These are phyloP conservation scores for Mesitornis unicolor DNA, from an alignment of 2,113 vertebrate species.

Conservation along the genomic window DNA sequence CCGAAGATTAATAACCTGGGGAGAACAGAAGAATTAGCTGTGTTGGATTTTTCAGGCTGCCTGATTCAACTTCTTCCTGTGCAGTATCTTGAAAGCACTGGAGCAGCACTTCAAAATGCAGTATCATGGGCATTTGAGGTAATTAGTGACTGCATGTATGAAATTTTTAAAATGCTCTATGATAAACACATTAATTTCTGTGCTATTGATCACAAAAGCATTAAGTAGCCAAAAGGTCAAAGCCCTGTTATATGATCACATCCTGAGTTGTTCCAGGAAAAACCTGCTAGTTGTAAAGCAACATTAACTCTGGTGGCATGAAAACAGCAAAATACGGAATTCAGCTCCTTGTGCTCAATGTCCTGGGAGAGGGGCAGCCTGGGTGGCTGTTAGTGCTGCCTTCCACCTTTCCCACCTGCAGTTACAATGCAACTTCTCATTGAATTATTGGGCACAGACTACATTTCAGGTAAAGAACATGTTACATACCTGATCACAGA, in stretches of 20 bases:
- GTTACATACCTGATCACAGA: background rate
- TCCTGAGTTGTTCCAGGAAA: constrained; percentile 49
- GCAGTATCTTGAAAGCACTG: background rate
- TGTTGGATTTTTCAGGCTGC: constrained; percentile 36
- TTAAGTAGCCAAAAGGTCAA: constrained; percentile 43
- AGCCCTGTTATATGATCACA: constrained; percentile 16
- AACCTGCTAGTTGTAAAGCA: background rate
- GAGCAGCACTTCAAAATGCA: background rate
- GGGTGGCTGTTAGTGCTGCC: background rate
- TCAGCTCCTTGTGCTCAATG: background rate
- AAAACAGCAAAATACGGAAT: background rate
- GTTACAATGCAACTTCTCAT: background rate
- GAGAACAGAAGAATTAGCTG: constrained; percentile 9
- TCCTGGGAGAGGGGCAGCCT: background rate
- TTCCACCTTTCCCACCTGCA: background rate
- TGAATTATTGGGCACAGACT: background rate
- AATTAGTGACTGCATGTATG: constrained; percentile 18
- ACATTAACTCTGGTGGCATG: background rate
- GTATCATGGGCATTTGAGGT: background rate
- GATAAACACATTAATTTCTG: constrained; percentile 58
- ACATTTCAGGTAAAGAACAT: background rate
- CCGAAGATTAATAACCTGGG: constrained; percentile 43
- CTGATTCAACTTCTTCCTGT: background rate
- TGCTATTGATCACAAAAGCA: constrained; percentile 59
- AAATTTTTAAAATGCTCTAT: constrained; percentile 1